Conservation (phyloP, 1,140 invertebrate genomes). For the Drosophila biarmipes region DNA sequence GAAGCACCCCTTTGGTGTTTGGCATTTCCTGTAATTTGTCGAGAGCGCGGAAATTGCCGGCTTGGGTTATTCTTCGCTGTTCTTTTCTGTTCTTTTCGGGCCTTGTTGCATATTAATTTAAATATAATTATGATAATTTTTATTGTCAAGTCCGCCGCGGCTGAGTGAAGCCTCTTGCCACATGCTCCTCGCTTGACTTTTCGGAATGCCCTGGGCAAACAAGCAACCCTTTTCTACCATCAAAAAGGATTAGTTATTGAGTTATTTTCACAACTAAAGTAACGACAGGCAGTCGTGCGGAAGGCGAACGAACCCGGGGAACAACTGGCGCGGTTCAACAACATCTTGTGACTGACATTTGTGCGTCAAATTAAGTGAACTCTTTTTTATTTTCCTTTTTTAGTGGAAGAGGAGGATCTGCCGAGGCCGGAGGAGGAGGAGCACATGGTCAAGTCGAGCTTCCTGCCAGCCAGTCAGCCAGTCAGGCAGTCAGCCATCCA, state of each 20-base stretch:
- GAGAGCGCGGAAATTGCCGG: constrained; percentile 64
- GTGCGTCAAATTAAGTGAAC: constrained; percentile 83
- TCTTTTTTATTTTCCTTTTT: constrained; percentile 44
- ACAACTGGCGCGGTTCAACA: constrained; percentile 56
- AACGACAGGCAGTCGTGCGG: constrained; percentile 41
- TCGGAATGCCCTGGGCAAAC: constrained; percentile 59
- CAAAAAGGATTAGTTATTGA: constrained; percentile 81
- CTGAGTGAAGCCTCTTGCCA: constrained; percentile 49
- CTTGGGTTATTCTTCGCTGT: constrained; percentile 13
- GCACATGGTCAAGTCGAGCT: constrained; percentile 71
- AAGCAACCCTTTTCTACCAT: constrained; percentile 68
- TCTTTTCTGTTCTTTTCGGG: constrained; percentile 22
- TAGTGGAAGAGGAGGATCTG: constrained; percentile 6
- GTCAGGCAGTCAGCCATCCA: constrained; percentile 26
- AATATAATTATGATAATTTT: constrained; percentile 83
- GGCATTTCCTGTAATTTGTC: constrained; percentile 81
- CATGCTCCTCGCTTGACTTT: constrained; percentile 50
- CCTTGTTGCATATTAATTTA: constrained; percentile 80
- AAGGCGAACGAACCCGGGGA: constrained; percentile 41
- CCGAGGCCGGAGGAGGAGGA: constrained; percentile 29
- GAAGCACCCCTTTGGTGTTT: constrained; percentile 39
- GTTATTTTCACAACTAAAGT: constrained; percentile 77
- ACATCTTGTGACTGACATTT: constrained; percentile 77
- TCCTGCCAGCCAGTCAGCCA: constrained; percentile 56
- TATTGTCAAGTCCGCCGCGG: constrained; percentile 66